Conservation (phyloP, 2,113 vertebrate species). For the Isurus oxyrinchus region DNA sequence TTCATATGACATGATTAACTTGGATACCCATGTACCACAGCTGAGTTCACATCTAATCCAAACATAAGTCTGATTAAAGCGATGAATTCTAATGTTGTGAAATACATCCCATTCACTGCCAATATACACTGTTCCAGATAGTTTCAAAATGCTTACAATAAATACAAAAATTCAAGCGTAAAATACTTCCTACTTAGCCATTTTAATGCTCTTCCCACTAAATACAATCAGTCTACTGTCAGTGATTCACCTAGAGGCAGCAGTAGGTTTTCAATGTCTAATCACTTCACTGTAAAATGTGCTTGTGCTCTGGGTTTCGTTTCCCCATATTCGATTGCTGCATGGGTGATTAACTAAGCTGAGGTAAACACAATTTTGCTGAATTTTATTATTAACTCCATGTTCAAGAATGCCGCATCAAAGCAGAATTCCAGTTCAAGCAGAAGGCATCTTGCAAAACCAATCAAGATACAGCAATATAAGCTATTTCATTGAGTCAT, state of each 20-base stretch:
- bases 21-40: neutral
- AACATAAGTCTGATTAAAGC: neutral
- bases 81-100: neutral
- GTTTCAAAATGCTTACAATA: conserved; percentile 2
- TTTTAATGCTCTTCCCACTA: neutral
- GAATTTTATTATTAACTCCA: neutral
- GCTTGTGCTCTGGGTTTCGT: neutral
- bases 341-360: neutral
- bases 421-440: neutral
- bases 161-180: neutral
- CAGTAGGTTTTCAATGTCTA: neutral
- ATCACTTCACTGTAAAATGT: neutral
- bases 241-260: neutral
- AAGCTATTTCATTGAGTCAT: neutral
- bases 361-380: neutral
- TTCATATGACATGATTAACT: neutral
- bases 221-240: neutral
- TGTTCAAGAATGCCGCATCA: neutral
- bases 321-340: neutral
- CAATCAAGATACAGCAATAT: neutral
- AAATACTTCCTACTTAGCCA: conserved; percentile 22
- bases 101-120: neutral
- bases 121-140: neutral
- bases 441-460: neutral
- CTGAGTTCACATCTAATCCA: neutral